A percentile compares a stretch with the other conserved stretches of the same genome.
Evolutionary conservation across 1,140 invertebrate genomes (phyloP).

Genomic region (Drosophila arawakana): DNA sequence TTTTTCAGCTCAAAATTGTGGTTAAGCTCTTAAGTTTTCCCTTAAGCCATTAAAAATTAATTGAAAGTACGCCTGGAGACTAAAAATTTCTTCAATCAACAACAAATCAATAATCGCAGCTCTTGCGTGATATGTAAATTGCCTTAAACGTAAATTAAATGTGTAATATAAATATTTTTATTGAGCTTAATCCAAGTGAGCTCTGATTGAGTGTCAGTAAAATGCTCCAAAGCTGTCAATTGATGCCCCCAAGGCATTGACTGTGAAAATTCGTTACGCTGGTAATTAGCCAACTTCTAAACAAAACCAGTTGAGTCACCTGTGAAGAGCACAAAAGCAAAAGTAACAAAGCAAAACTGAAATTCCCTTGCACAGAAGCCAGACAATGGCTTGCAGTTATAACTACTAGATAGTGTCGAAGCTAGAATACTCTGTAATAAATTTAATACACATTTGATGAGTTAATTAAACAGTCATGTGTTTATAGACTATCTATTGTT

Average conservation of each 20-base stretch:
- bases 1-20: no score
- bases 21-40: no score
- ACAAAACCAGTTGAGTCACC: slow-evolving; percentile 53
- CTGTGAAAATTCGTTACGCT: slow-evolving; percentile 35
- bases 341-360: slow-evolving; percentile 10
- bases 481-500: neutral
- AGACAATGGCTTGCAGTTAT: slow-evolving; percentile 36
- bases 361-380: slow-evolving; percentile 1
- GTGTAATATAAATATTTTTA: slow-evolving; percentile 1
- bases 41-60: neutral
- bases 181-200: neutral
- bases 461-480: neutral
- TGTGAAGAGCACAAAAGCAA: neutral
- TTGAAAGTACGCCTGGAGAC: neutral
- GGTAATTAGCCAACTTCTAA: slow-evolving; percentile 25
- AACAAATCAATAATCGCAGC: slow-evolving; percentile 8
- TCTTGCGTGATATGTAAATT: slow-evolving; percentile 4
- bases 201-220: neutral
- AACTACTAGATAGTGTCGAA: slow-evolving; percentile 21
- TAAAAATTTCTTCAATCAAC: neutral
- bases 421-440: neutral
- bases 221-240: slow-evolving; percentile 21
- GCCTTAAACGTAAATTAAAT: slow-evolving; percentile 12
- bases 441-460: neutral
- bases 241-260: slow-evolving; percentile 20